Conservation (phyloP, 2,888 invertebrate species). For the Homarus gammarus region DNA sequence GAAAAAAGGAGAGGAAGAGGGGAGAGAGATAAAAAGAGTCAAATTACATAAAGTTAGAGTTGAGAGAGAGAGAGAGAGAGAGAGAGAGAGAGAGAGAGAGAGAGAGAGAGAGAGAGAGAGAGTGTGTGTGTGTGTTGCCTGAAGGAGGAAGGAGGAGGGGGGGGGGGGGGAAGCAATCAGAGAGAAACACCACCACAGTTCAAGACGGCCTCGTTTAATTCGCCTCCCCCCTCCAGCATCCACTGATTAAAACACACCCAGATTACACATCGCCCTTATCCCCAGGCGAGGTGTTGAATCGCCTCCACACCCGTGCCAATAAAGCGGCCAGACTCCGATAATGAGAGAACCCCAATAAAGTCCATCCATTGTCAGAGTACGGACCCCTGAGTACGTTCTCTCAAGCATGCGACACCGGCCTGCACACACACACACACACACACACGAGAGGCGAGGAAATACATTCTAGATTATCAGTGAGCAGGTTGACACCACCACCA, state of each 20-base stretch:
- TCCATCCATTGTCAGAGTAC: too few species aligned
- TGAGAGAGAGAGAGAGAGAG: background rate
- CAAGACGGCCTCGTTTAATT: background rate
- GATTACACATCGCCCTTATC: background rate
- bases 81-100: too few species aligned
- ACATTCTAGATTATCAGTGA: background rate
- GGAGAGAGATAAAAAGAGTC: background rate
- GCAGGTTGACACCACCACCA: background rate
- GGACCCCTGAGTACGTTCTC: too few species aligned
- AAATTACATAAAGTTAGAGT: too few species aligned
- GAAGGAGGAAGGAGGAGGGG: background rate
- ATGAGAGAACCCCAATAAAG: too few species aligned
- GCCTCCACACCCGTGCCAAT: background rate
- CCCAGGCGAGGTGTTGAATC: background rate
- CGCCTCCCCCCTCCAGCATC: background rate
- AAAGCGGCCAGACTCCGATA: too few species aligned
- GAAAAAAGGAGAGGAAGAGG: background rate
- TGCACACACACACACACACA: too few species aligned
- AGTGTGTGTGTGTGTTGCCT: constrained; percentile 25
- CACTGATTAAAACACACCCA: background rate
- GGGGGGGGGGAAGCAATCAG: background rate
- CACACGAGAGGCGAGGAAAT: too few species aligned
- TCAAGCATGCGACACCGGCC: too few species aligned
- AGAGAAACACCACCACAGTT: too few species aligned
- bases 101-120: constrained; percentile 26